A percentile compares a stretch with the other conserved stretches of the same genome.
phyloP scores from a whole-genome alignment of 1,140 invertebrate species.

The Cylas formicarius region DNA sequence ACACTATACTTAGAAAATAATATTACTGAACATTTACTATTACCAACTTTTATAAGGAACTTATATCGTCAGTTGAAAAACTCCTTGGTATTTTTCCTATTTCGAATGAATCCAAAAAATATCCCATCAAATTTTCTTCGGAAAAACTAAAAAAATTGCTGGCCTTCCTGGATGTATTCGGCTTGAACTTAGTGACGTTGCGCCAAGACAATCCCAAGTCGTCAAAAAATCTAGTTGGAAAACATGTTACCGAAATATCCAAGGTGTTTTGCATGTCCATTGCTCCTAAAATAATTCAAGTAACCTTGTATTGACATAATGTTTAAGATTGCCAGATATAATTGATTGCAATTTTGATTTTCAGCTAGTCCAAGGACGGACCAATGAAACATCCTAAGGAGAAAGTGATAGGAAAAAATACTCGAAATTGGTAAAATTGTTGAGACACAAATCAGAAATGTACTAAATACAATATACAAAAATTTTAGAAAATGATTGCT shows the following conservation, averaged over 20 bases:
- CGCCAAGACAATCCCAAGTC: conserved; percentile 3
- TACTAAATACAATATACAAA: not conserved
- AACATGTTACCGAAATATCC: not conserved
- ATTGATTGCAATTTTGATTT: not conserved
- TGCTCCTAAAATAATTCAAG: not conserved
- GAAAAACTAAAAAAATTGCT: conserved; percentile 8
- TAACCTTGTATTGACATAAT: no score
- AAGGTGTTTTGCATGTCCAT: not conserved
- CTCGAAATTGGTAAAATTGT: no score
- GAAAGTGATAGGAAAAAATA: no score
- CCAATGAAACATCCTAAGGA: no score
- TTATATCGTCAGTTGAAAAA: conserved; percentile 14
- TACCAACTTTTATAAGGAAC: conserved; percentile 1
- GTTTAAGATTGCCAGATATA: not conserved
- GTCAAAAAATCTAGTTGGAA: conserved; percentile 1
- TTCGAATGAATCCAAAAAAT: conserved; percentile 17
- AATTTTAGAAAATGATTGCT: not conserved
- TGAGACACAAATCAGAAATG: no score
- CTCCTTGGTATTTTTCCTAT: conserved; percentile 10
- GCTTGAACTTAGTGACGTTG: conserved; percentile 12
- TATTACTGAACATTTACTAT: no score
- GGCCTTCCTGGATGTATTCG: conserved; percentile 6
- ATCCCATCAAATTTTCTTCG: conserved; percentile 11
- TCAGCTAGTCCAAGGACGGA: no score
- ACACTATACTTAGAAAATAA: no score